Conservation (phyloP, 1,140 invertebrate genomes). For the Platorchestia sp. region DNA sequence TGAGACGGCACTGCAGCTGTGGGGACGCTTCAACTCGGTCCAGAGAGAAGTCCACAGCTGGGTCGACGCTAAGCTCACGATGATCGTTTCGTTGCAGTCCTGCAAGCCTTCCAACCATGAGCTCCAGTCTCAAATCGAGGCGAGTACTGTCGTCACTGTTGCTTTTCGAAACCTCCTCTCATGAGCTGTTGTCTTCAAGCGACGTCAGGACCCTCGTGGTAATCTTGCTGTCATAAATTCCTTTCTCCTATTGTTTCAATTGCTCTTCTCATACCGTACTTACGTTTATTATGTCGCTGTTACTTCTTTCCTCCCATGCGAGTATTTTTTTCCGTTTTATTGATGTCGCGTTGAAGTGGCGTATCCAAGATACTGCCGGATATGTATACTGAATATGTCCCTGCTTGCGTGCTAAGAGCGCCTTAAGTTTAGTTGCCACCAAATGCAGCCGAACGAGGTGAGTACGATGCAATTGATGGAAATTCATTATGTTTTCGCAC, state of each 20-base stretch:
- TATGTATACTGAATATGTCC: not conserved
- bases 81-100: slow-evolving; percentile 65
- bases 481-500: no score
- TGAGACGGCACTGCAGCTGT: slow-evolving; percentile 66
- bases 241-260: no score
- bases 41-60: slow-evolving; percentile 65
- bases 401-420: not conserved
- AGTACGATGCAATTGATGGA: not conserved
- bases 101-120: slow-evolving; percentile 58
- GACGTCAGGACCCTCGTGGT: no score
- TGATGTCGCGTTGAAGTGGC: no score
- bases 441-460: not conserved
- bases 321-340: no score
- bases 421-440: not conserved
- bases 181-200: not conserved
- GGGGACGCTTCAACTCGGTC: slow-evolving; percentile 62
- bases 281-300: no score
- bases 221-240: no score
- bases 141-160: slow-evolving; percentile 42
- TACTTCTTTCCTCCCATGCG: no score
- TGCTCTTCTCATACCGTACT: no score
- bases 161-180: not conserved
- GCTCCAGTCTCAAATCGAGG: slow-evolving; percentile 62
- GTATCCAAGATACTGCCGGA: not conserved
- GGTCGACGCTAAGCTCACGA: slow-evolving; percentile 66